Evolutionary conservation across 2,888 invertebrate genomes (phyloP), one percentile per base, ranked within the genome.

Genomic region (Lithodes maja): DNA sequence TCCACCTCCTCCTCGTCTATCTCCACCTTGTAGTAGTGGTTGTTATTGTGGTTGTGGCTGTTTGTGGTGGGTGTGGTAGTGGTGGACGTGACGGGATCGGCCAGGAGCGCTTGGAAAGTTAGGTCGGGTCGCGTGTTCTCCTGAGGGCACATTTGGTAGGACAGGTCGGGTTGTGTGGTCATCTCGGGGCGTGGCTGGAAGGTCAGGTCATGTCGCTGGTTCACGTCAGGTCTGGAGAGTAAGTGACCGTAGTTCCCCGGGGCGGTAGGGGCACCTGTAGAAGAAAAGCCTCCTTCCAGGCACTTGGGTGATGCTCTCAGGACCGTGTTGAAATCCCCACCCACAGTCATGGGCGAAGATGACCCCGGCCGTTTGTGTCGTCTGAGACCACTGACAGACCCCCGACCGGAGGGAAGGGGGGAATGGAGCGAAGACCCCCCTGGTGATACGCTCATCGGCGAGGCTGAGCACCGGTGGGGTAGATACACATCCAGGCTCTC

Each of bases 261-360:
- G 86, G 33, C 68, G 86, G 69, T 12, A 80, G 49, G n/a, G 77
- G 54, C 55, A 55, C 7, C 52, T 52, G 86, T 33, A 53, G 78
- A 9, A 17, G 83, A 17, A 53, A 69, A 85, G 7, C 77, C 79
- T 85, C 68, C 92, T 93, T 5, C 93, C 85, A 94, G 93, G 17
- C 94, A 94, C 1, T 94, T 94, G 33, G 94, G 94, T 1, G 94
- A 94, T 77, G 93, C 93, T 54, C 94, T 92, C 5, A 61, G 94
- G 75, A 94, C 92, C 61, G 93, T 93, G 86, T 93, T 93, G 83
- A 94, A 92, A 91, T 94, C 94, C 33, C 93, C 93, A 33, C 92
- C 92, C 3, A 61, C 55, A 71, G 83, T 85, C 77, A 86, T 85
- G 74, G 91, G 92, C 1, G 92, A 92, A n/a, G 86, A 53, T 53